Conservation (phyloP, 2,113 vertebrate genomes). For the Panurus biarmicus region DNA sequence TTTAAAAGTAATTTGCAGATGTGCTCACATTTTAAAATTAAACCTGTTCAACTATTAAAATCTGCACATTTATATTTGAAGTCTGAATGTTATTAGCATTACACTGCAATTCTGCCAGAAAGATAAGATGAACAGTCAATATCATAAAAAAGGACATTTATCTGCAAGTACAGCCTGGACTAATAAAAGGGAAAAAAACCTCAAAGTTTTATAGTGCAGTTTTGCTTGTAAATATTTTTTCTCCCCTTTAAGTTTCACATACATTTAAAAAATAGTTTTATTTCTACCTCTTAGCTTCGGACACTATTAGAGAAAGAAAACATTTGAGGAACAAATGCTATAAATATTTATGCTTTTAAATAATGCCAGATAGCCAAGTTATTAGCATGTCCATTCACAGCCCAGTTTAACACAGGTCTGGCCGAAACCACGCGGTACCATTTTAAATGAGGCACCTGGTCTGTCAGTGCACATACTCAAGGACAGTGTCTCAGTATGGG, state of each 20-base stretch:
- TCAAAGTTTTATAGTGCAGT: neutral
- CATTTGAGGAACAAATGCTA: neutral
- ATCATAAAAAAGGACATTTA: neutral
- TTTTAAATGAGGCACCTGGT: neutral
- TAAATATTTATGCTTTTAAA: neutral
- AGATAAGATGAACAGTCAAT: neutral
- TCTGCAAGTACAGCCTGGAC: neutral
- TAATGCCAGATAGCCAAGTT: neutral
- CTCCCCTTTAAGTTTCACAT: neutral
- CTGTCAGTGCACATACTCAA: neutral
- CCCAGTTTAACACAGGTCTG: neutral
- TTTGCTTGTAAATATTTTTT: neutral
- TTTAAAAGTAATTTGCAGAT: neutral
- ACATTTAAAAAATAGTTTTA: neutral
- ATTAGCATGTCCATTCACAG: neutral
- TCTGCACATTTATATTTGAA: neutral
- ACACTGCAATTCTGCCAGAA: neutral
- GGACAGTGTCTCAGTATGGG: rapidly evolving
- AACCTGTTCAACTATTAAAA: neutral
- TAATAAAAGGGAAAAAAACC: neutral
- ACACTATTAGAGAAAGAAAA: neutral
- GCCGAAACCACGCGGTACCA: neutral
- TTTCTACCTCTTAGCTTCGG: neutral
- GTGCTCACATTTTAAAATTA: neutral
- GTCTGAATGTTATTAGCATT: neutral